Conservation (phyloP, 2,888 invertebrate genomes). For the Pecten maximus region DNA sequence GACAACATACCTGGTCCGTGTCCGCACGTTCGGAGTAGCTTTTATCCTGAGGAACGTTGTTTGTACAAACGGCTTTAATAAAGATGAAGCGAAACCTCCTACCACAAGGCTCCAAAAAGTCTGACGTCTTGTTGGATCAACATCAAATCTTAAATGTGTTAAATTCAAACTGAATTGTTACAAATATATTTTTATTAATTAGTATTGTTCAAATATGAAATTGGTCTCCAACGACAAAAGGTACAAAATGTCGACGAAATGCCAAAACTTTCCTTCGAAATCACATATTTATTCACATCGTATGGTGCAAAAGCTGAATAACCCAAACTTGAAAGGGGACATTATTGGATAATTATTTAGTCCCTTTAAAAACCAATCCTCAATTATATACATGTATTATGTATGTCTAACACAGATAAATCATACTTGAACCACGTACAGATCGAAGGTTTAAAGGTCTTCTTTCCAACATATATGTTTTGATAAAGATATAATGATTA, state of each 20-base stretch:
- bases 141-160: no score
- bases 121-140: neutral
- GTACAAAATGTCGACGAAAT: neutral
- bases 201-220: neutral
- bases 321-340: no score
- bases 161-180: neutral
- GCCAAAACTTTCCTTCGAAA: neutral
- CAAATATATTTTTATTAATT: neutral
- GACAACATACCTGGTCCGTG: neutral
- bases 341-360: no score
- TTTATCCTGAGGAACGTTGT: conserved; percentile 2
- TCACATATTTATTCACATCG: neutral
- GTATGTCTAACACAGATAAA: no score
- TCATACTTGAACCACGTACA: neutral
- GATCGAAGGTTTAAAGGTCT: no score
- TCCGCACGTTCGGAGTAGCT: neutral
- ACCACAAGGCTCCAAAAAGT: neutral
- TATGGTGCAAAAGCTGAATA: neutral
- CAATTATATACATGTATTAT: no score
- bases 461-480: no score
- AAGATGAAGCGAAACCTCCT: neutral
- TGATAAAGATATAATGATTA: neutral
- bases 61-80: neutral
- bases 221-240: neutral
- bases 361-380: no score